phyloP scores from a whole-genome alignment of 2,797 vertebrate species.

The Parotocinclus haroldoi region DNA sequence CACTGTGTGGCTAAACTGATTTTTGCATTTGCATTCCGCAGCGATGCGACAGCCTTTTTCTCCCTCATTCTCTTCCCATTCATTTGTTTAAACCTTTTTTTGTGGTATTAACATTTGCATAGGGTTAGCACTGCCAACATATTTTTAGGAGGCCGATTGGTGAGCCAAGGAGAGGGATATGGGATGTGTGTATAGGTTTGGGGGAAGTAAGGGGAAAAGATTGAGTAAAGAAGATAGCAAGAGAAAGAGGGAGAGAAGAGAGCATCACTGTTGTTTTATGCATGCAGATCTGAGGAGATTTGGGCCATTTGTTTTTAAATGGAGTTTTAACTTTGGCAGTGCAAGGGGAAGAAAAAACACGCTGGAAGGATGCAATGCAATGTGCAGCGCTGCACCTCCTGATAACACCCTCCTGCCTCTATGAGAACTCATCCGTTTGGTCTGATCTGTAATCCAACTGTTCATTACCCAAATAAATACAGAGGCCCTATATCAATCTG shows the following conservation, averaged over 20 bases:
- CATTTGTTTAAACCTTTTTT: slow-evolving; percentile 17
- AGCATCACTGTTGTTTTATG: slow-evolving; percentile 55
- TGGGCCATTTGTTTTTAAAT: slow-evolving; percentile 65
- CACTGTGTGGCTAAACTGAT: slow-evolving; percentile 68
- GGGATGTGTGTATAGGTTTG: background rate
- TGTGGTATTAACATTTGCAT: slow-evolving; percentile 64
- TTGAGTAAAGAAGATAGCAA: slow-evolving; percentile 20
- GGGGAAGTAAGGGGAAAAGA: background rate
- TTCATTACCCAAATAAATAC: slow-evolving; percentile 38
- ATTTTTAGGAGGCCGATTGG: slow-evolving; percentile 73
- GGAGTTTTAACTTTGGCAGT: slow-evolving; percentile 60
- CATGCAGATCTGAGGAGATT: slow-evolving; percentile 65
- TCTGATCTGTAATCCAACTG: slow-evolving; percentile 26
- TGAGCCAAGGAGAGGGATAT: slow-evolving; percentile 53
- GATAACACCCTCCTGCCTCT: slow-evolving; percentile 50
- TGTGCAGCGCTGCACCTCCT: slow-evolving; percentile 57
- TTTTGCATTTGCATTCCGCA: slow-evolving; percentile 71
- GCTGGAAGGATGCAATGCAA: slow-evolving; percentile 64
- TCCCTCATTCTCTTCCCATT: slow-evolving; percentile 33
- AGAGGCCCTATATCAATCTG: background rate
- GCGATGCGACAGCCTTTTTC: slow-evolving; percentile 60
- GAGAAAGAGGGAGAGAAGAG: slow-evolving; percentile 52
- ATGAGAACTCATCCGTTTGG: slow-evolving; percentile 27
- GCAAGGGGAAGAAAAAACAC: slow-evolving; percentile 54
- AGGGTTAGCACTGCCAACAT: slow-evolving; percentile 68